Base-by-base conservation (phyloP, 2,797 vertebrate genomes). In the Myripristis murdjan region DNA sequence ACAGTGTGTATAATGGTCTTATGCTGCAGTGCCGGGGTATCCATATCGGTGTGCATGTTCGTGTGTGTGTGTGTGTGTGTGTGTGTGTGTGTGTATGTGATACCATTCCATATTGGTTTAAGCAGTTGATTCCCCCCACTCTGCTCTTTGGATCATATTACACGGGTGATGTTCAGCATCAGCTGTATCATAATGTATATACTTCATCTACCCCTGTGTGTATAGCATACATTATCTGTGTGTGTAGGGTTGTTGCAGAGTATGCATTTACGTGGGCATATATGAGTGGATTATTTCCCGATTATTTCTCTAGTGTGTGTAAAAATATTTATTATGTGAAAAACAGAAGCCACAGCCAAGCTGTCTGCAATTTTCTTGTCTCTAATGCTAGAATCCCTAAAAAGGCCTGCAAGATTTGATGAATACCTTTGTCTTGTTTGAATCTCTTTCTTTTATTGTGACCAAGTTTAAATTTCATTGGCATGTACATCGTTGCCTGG, bases 11-110 rank as follows among this genome's bases (percentile, higher is more conserved):
- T 88, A 71, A 85, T 81, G 73, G 78, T 85, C 75, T 91, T 63
- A 79, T 84, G 77, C 89, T 90, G 91, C 91, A 92, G 85, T 88
- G 82, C 53, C 67, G 70, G 64, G 70, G 70, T 82, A 68, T 85
- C 73, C 74, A 70, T 78, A 73, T 76, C 49, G 71, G 35, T 56
- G 56, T 68, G 15, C 48, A 22, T 41, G 35, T 61, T 15, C 46
- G 51, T 48, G 64, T 37, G 35, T 28, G 23, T 23, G 47, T 68
- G 39, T 59, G 37, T 33, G 51, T 71, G 53, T 35, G 56, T 33
- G n/a, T 64, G 57, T 43, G 56, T 11, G 23, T 26, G 55, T 2
- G 64, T 57, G 43, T 43, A 24, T 52, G 48, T 55, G 49, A 74
- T 58, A 23, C 22, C 14, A 22, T 60, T 72, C 51, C 56, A 52